Conservation (phyloP, 2,888 invertebrate species). For the Drosophila pegasa region DNA sequence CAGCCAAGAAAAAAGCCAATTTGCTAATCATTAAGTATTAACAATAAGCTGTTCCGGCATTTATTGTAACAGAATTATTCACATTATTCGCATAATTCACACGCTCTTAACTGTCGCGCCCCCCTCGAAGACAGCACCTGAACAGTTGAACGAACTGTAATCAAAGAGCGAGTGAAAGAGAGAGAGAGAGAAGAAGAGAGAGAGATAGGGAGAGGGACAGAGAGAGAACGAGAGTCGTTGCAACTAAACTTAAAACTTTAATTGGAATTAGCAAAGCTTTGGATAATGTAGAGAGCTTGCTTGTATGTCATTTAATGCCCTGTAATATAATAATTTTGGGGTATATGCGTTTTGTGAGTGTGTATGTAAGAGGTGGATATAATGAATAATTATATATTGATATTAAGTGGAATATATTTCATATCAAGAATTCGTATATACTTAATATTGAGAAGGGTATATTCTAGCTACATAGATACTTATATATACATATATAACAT, state of each 20-base stretch:
- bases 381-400: background rate
- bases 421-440: no score
- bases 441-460: no score
- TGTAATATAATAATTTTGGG: background rate
- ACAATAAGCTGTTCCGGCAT: conserved; percentile 47
- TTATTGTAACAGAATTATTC: conserved; percentile 16
- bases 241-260: conserved; percentile 27
- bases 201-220: conserved; percentile 4
- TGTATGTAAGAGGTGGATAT: background rate
- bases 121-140: conserved; percentile 11
- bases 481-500: no score
- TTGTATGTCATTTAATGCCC: background rate
- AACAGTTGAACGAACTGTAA: conserved; percentile 53
- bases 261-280: conserved; percentile 24
- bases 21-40: conserved; percentile 26
- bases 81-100: conserved; percentile 14
- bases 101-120: conserved; percentile 33
- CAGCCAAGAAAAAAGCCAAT: conserved; percentile 13
- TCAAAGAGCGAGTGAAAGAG: background rate
- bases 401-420: no score
- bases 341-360: background rate
- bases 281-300: conserved; percentile 5
- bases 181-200: background rate
- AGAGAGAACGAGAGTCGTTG: background rate
- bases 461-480: no score